phyloP scores from a whole-genome alignment of 92 coral and sea anemone genomes.

The Chrysogorgia sp. region DNA sequence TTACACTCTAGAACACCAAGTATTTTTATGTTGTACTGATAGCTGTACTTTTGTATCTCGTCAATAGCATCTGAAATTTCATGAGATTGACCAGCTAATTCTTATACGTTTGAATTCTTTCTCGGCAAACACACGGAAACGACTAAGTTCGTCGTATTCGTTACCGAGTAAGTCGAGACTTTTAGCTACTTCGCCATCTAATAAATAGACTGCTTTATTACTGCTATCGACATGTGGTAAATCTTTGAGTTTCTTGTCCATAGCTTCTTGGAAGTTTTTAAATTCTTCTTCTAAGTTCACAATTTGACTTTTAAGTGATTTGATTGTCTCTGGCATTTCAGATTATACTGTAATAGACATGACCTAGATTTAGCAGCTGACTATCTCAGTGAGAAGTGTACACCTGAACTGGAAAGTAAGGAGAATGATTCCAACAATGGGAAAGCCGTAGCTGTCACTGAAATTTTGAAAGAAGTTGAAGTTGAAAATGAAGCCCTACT shows the following conservation, averaged over 20 bases:
- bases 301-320: too few relatives aligned
- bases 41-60: constrained; percentile 53
- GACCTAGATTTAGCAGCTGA: constrained; percentile 49
- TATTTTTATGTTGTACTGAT: constrained; percentile 62
- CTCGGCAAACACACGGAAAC: constrained; percentile 1
- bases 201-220: too few relatives aligned
- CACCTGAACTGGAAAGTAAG: constrained; percentile 7
- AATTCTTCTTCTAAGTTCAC: too few relatives aligned
- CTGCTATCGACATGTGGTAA: too few relatives aligned
- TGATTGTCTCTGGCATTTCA: too few relatives aligned
- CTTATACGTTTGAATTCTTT: constrained; percentile 17
- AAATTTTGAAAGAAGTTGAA: constrained; percentile 51
- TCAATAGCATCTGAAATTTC: constrained; percentile 58
- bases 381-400: constrained; percentile 36
- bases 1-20: constrained; percentile 52
- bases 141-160: constrained; percentile 29
- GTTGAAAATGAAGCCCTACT: constrained; percentile 41
- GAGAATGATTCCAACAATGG: not conserved
- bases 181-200: too few relatives aligned
- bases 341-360: constrained; percentile 30
- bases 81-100: constrained; percentile 29
- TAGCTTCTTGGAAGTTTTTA: too few relatives aligned
- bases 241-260: too few relatives aligned
- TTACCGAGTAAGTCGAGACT: not conserved
- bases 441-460: constrained; percentile 25